phyloP scores from a whole-genome alignment of 2,113 vertebrate species.

The Corydoras sp. region DNA sequence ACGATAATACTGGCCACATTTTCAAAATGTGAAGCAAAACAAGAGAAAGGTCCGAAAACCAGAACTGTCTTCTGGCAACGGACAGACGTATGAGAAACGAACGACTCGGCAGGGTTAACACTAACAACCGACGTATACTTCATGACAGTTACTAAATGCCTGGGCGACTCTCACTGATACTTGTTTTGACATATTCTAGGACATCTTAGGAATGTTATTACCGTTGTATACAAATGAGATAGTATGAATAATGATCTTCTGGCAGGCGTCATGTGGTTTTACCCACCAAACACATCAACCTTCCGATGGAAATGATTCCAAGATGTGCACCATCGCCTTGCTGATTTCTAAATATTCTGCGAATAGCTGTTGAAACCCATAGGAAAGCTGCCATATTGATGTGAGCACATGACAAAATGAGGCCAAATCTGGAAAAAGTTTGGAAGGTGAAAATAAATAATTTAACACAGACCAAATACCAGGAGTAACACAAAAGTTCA shows the following conservation, averaged over 20 bases:
- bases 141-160: not conserved
- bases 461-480: slow-evolving; percentile 9
- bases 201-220: not conserved
- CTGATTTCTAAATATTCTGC: slow-evolving; percentile 17
- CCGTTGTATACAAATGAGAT: not conserved
- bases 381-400: slow-evolving; percentile 15
- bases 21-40: not conserved
- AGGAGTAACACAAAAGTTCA: not conserved
- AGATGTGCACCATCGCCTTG: slow-evolving; percentile 14
- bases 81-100: no score
- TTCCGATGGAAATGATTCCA: slow-evolving; percentile 17
- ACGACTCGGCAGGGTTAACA: no score
- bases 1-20: slow-evolving; percentile 19
- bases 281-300: not conserved
- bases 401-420: slow-evolving; percentile 29
- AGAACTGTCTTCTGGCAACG: not conserved
- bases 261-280: not conserved
- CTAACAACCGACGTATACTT: no score
- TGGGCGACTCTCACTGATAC: not conserved
- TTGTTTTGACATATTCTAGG: not conserved
- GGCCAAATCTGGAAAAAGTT: slow-evolving; percentile 27
- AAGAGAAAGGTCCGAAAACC: not conserved
- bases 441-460: slow-evolving; percentile 23
- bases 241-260: not conserved
- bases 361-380: slow-evolving; percentile 29